Base-by-base conservation (phyloP, 2,113 vertebrate species). In the Upupa epops region DNA sequence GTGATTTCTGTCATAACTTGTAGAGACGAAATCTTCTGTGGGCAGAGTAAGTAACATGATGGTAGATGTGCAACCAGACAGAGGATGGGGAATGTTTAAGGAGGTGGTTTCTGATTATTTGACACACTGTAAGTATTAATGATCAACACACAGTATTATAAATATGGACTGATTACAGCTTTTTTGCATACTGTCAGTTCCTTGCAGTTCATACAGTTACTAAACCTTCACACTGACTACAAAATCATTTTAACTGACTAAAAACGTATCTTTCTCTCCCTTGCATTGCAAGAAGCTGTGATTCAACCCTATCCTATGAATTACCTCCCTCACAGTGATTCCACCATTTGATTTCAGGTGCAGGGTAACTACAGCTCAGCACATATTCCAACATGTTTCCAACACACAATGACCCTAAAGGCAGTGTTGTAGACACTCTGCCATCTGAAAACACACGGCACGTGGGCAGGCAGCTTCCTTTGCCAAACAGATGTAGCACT, bases 61-160 rank as follows among this genome's bases (percentile, higher is more conserved):
- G 1, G 15, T 11, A 48, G 11, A 74, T 19, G 6, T 42, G 48
- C 16, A 59, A 8, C 28, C 34, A 36, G 15, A 3, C 32, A 42
- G 8, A 73, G 14, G 20, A 65, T 12, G 46, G 19, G 46, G 25
- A 54, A 16, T 28, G 31, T 40, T 72, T 19, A 37, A 40, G 7
- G 2, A 42, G 8, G 4, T 0, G 2, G 14, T 17, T 17, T 37
- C 58, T 69, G 25, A 34, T n/a, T 61, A 76, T 77, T 51, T 85
- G 6, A 79, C 31, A 37, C 2, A 20, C 16, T 46, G n/a, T n/a
- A 45, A 55, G 21, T 7, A 32, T 21, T 66, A 82, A 40, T 36
- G 77, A 40, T 0, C 0, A 1, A 52, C 34, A 75, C 7, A 63
- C 3, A 37, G 22, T 54, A 61, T 8, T 46, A 56, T 6, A 56